Percentiles rank a stretch among this genome's conserved stretches.
phyloP scores from a whole-genome alignment of 2,113 vertebrate genomes.

The Paramisgurnus dabryanus region DNA sequence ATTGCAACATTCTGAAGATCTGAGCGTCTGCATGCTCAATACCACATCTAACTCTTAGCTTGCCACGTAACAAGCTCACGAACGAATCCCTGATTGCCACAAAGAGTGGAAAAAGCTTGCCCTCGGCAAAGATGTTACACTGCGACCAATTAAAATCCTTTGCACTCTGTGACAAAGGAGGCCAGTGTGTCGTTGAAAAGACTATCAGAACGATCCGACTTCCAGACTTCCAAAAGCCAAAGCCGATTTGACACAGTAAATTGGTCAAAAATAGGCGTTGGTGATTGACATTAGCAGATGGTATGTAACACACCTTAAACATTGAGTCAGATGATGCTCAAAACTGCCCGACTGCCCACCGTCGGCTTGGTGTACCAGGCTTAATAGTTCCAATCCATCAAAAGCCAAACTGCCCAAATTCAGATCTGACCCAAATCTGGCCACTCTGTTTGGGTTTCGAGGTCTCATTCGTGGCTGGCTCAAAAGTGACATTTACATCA shows the following conservation, averaged over 20 bases:
- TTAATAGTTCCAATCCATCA: background rate
- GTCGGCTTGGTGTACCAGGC: background rate
- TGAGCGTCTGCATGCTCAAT: background rate
- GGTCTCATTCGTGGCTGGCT: background rate
- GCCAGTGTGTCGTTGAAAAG: constrained; percentile 69
- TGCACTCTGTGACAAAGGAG: constrained; percentile 69
- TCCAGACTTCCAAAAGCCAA: too few relatives aligned
- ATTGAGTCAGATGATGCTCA: too few relatives aligned
- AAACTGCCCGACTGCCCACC: too few relatives aligned
- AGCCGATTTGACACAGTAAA: too few relatives aligned
- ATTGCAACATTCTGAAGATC: constrained; percentile 50
- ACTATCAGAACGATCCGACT: background rate
- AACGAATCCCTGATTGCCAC: constrained; percentile 9
- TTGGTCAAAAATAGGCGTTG: too few relatives aligned
- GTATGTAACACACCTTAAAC: too few relatives aligned
- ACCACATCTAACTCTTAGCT: background rate
- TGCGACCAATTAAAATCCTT: constrained; percentile 73
- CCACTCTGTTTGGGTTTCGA: background rate
- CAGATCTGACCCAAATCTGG: constrained; percentile 11
- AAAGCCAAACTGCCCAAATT: background rate
- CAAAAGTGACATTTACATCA: background rate
- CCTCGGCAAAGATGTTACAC: constrained; percentile 25
- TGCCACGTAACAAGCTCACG: constrained; percentile 11
- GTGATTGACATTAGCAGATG: too few relatives aligned
- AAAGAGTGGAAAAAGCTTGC: background rate